Evolutionary conservation across 2,888 invertebrate genomes (phyloP), one percentile per base, ranked within the genome.

Genomic region (Pachydiplax longipennis): DNA sequence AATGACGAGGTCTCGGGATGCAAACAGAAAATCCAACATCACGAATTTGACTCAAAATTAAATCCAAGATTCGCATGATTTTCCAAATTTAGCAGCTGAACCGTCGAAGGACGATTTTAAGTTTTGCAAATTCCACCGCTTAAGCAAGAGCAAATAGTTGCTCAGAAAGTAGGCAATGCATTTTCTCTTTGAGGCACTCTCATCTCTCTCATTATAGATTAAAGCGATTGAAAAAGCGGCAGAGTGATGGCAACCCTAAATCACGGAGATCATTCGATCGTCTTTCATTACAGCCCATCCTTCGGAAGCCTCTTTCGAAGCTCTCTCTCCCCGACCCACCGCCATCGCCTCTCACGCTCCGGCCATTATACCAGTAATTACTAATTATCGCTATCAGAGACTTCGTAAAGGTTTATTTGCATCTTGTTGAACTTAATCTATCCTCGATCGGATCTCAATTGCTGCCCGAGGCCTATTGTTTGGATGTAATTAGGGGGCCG

Each of bases 281-380:
- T 53, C 91, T 91, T 91, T 91, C 80, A 22, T 81, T 31, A 12
- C 31, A 10, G 44, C 44, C 44, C 44, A 53, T 58, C 25, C 83
- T 18, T 13, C n/a, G 18, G 12, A 35, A 44, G 18, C 44, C 13
- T 48, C 48, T 44, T 44, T 44, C 44, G 44, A 44, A 44, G 44
- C 44, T 10, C 91, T 92, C 92, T 91, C 92, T 92, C 8, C 58
- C 80, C 25, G 65, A 44, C 81, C 40, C 37, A 18, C 81, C 25
- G 37, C 92, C 91, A 92, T 92, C 83, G 48, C 83, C 58, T 83
- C 83, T 58, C 83, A 83, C 83, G 83, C 87, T 87, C 87, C 65
- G 58, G 37, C 87, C 61, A 87, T 61, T 65, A 87, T 87, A 65
- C 87, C 61, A 61, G 87, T 87, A 87, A 87, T 87, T 87, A 87